These are phyloP conservation scores for Apamea crenata DNA, from an alignment of 2,888 invertebrate species.

Conservation along the genomic window DNA sequence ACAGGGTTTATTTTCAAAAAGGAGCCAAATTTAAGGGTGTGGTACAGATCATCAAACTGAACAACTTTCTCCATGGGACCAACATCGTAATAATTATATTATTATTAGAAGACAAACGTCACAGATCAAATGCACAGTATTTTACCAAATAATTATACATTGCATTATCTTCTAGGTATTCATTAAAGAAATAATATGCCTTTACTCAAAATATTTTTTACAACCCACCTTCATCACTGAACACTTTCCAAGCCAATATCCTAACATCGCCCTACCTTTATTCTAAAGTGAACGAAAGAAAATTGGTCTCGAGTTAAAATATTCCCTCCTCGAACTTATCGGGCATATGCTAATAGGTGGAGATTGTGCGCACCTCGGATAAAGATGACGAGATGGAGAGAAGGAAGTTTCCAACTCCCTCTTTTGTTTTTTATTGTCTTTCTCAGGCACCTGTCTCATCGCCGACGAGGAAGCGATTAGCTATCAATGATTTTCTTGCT, in stretches of 20 bases:
- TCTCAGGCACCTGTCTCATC: not conserved
- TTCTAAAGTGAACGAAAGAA: conserved; percentile 38
- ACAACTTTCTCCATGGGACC: no score
- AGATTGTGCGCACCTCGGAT: conserved; percentile 54
- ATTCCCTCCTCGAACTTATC: conserved; percentile 54
- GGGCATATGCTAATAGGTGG: conserved; percentile 59
- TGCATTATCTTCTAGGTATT: no score
- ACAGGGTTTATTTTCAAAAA: no score
- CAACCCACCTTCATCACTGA: not conserved
- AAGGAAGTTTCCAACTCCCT: conserved; percentile 27
- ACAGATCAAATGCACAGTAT: no score
- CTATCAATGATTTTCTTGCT: not conserved
- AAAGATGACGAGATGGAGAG: conserved; percentile 37
- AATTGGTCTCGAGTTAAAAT: conserved; percentile 45
- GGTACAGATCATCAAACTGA: no score
- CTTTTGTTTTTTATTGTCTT: conserved; percentile 44
- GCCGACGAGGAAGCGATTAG: not conserved
- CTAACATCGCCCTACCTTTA: conserved; percentile 2
- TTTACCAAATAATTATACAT: no score
- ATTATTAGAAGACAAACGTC: no score
- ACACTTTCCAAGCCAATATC: conserved; percentile 23
- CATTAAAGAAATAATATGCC: no score
- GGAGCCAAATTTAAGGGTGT: no score
- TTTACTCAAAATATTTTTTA: not conserved
- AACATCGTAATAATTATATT: no score